phyloP scores from a whole-genome alignment of 1,140 invertebrate species.

The Lerema accius region DNA sequence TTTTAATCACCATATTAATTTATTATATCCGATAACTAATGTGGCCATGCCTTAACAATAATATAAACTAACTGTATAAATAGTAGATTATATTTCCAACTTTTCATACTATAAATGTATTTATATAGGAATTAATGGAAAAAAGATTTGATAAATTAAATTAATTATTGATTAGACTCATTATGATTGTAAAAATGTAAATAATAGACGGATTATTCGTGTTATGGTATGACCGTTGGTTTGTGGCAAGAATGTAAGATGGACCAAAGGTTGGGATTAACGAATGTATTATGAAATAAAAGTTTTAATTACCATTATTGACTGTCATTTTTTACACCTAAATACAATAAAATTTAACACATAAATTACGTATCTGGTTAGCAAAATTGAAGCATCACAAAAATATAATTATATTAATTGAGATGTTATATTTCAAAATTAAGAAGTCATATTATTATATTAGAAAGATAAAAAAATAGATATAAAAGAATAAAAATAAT shows the following conservation, averaged over 20 bases:
- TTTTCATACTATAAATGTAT: conserved; percentile 16
- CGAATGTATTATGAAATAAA: conserved; percentile 44
- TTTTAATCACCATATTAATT: too few relatives aligned
- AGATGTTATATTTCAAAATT: too few relatives aligned
- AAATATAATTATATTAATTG: too few relatives aligned
- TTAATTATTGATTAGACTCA: conserved; percentile 22
- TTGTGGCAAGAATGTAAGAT: conserved; percentile 42
- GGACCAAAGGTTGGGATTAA: conserved; percentile 51
- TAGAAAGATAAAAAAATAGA: too few relatives aligned
- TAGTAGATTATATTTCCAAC: conserved; percentile 17
- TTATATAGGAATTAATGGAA: conserved; percentile 4
- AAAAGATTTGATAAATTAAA: conserved; percentile 11
- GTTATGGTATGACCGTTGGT: conserved; percentile 39
- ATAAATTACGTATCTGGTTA: too few relatives aligned
- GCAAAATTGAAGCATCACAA: too few relatives aligned
- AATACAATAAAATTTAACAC: too few relatives aligned
- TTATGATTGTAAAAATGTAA: conserved; percentile 56
- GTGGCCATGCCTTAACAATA: background rate
- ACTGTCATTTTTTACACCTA: background rate
- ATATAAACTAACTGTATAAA: conserved; percentile 2
- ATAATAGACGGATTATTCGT: conserved; percentile 44
- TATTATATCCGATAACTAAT: background rate
- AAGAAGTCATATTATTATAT: too few relatives aligned
- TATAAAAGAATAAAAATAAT: too few relatives aligned
- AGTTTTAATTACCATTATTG: conserved; percentile 37